Conservation (phyloP, 2,888 invertebrate species). For the Alloscopus bannaensis region DNA sequence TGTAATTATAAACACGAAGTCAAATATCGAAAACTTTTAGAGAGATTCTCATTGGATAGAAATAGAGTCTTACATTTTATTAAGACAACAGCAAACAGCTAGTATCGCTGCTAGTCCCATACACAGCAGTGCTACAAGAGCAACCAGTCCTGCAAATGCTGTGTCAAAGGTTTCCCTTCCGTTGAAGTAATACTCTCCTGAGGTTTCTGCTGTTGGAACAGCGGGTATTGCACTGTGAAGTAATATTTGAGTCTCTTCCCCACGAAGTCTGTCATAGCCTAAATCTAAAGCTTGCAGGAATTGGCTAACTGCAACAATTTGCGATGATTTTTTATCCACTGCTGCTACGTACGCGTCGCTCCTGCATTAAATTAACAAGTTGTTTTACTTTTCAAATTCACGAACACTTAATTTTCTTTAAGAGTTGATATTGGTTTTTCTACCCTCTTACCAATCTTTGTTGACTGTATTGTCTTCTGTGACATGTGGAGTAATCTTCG, state of each 20-base stretch:
- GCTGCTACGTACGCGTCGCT: constrained; percentile 91
- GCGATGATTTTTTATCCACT: constrained; percentile 79
- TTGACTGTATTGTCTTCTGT: constrained; percentile 81
- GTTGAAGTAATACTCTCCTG: constrained; percentile 73
- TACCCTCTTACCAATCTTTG: constrained; percentile 82
- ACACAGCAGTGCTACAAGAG: constrained; percentile 88
- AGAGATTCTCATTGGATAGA: neutral
- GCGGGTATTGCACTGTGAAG: constrained; percentile 83
- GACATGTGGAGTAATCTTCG: constrained; percentile 85
- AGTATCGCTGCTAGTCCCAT: constrained; percentile 91
- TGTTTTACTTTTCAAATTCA: neutral
- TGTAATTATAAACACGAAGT: neutral
- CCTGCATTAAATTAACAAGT: constrained; percentile 77
- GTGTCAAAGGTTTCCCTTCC: constrained; percentile 89
- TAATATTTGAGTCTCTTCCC: constrained; percentile 83
- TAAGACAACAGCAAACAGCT: constrained; percentile 90
- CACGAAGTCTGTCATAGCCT: constrained; percentile 89
- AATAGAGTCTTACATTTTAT: constrained; percentile 82
- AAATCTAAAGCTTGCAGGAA: constrained; percentile 86
- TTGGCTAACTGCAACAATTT: constrained; percentile 86
- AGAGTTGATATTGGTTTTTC: neutral
- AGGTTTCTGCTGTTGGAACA: constrained; percentile 61
- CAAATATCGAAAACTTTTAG: neutral
- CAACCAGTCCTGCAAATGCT: constrained; percentile 81
- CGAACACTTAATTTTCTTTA: neutral